Evolutionary conservation across 2,888 invertebrate genomes (phyloP).

Genomic region (Agriopis aurantiaria): DNA sequence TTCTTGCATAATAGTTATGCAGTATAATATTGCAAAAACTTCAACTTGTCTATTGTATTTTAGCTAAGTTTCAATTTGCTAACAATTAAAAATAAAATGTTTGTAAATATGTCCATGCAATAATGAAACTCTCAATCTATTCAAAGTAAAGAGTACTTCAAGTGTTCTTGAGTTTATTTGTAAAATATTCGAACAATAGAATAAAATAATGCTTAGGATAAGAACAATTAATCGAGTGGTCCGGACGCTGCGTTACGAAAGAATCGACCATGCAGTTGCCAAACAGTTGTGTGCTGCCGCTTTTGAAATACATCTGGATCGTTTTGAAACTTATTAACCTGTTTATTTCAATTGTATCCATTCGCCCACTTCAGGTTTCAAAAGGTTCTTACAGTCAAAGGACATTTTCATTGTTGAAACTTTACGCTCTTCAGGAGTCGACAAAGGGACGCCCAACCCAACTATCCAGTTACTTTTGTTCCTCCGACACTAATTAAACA

Average conservation of each 20-base stretch:
- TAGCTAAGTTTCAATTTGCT: constrained; percentile 14
- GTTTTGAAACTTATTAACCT: constrained; percentile 86
- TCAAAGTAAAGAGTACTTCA: constrained; percentile 35
- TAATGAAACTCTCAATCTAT: constrained; percentile 47
- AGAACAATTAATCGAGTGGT: constrained; percentile 84
- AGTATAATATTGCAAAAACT: constrained; percentile 67
- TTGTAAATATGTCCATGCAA: constrained; percentile 37
- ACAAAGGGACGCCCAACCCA: constrained; percentile 75
- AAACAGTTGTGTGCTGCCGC: constrained; percentile 82
- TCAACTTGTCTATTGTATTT: constrained; percentile 56
- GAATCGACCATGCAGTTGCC: constrained; percentile 77
- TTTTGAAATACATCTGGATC: constrained; percentile 84
- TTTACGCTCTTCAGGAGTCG: constrained; percentile 60
- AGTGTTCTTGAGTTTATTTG: constrained; percentile 41
- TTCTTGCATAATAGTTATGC: constrained; percentile 70
- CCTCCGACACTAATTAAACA: constrained; percentile 79
- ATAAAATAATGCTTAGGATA: constrained; percentile 68
- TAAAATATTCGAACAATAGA: constrained; percentile 68
- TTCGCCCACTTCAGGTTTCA: constrained; percentile 64
- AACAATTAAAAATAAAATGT: constrained; percentile 13
- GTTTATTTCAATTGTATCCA: constrained; percentile 74
- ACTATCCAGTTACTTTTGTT: constrained; percentile 84
- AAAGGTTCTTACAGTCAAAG: constrained; percentile 68
- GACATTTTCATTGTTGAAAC: constrained; percentile 74
- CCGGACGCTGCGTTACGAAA: constrained; percentile 84